Conservation (phyloP, 2,113 vertebrate genomes). For the Halichoeres trimaculatus region DNA sequence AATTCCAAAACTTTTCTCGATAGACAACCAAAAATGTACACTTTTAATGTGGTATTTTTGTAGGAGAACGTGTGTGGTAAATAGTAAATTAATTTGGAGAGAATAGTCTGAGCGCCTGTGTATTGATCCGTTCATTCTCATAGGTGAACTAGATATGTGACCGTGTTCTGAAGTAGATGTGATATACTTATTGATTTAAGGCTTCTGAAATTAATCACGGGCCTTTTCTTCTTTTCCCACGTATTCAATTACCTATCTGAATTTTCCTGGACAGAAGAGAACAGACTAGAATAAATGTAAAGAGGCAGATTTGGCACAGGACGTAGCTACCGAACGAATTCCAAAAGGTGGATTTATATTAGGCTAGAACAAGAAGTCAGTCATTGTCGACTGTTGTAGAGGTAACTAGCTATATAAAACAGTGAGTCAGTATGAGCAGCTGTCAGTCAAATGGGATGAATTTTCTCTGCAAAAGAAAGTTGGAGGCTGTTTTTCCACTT, state of each 20-base stretch:
- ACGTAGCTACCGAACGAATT: background rate
- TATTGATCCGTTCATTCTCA: conserved; percentile 70
- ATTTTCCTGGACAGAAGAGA: conserved; percentile 16
- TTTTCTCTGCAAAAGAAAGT: background rate
- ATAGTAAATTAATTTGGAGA: conserved; percentile 44
- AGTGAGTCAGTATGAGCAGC: background rate
- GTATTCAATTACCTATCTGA: conserved; percentile 63
- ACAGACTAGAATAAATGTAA: conserved; percentile 25
- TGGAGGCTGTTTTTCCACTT: background rate
- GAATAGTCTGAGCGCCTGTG: conserved; percentile 31
- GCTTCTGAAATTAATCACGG: conserved; percentile 72
- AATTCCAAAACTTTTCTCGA: no score
- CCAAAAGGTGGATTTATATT: background rate
- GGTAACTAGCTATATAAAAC: background rate
- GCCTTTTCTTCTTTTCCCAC: conserved; percentile 62
- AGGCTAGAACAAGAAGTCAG: no score
- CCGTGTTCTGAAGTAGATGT: conserved; percentile 69
- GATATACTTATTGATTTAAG: conserved; percentile 77
- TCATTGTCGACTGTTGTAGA: no score
- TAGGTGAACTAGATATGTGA: conserved; percentile 64
- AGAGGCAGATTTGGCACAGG: background rate
- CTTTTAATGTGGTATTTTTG: background rate
- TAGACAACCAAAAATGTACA: background rate
- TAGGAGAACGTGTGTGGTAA: background rate
- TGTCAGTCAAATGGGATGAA: background rate